A percentile compares a stretch with the other conserved stretches of the same genome.
Evolutionary conservation across 2,888 invertebrate genomes (phyloP).

Genomic region (Chromoteleia sp.): DNA sequence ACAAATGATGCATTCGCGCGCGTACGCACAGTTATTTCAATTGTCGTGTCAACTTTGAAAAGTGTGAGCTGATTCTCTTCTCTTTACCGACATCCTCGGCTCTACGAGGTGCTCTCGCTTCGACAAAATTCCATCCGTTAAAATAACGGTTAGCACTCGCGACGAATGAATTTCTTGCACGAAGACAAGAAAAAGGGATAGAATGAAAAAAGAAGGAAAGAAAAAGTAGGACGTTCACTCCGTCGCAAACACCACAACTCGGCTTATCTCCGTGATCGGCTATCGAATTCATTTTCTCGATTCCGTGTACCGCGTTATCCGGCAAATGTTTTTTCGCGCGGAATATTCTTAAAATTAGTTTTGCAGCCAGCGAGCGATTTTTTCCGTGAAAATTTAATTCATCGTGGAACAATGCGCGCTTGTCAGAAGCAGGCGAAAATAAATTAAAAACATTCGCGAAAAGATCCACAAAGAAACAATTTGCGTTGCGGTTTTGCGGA

Average conservation of each 20-base stretch:
- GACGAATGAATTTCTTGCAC: conserved; percentile 70
- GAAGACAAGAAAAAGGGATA: conserved; percentile 21
- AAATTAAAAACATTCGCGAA: conserved; percentile 5
- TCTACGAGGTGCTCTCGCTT: conserved; percentile 70
- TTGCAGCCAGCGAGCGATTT: conserved; percentile 17
- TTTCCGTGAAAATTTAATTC: conserved; percentile 27
- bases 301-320: conserved; percentile 30
- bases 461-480: conserved; percentile 12
- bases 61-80: conserved; percentile 54
- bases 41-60: conserved; percentile 60
- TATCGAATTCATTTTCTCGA: conserved; percentile 63
- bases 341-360: conserved; percentile 45
- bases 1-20: conserved; percentile 29
- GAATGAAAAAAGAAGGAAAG: conserved; percentile 32
- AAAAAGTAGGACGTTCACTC: not conserved
- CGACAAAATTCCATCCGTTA: conserved; percentile 73
- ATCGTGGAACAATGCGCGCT: conserved; percentile 6
- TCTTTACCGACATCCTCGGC: conserved; percentile 30
- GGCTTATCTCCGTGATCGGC: not conserved
- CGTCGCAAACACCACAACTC: too few species aligned
- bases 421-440: conserved; percentile 8
- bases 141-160: conserved; percentile 73
- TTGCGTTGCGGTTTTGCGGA: conserved; percentile 5
- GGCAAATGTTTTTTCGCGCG: conserved; percentile 20
- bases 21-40: conserved; percentile 55